phyloP scores from a whole-genome alignment of 2,113 vertebrate genomes.

The Ictalurus furcatus region DNA sequence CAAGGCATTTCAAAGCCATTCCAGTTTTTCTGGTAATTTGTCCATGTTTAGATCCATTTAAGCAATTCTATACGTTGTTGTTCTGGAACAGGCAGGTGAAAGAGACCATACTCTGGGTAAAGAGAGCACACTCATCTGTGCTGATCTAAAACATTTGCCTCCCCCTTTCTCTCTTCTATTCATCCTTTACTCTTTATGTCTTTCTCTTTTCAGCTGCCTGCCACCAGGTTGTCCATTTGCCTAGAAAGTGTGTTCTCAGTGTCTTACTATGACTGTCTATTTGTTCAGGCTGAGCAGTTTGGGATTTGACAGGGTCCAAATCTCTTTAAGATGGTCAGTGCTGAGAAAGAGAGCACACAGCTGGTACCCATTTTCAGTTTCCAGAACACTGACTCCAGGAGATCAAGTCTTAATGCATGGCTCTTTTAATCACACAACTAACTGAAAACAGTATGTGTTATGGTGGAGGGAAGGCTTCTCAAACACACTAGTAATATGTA shows the following conservation, averaged over 20 bases:
- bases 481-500: background rate
- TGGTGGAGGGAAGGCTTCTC: background rate
- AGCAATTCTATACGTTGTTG: slow-evolving; percentile 36
- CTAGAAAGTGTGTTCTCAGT: background rate
- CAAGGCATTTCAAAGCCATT: background rate
- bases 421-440: background rate
- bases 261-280: background rate
- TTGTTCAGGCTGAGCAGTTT: background rate
- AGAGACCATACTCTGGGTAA: slow-evolving; percentile 69
- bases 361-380: background rate
- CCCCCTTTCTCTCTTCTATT: slow-evolving; percentile 47
- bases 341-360: background rate
- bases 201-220: slow-evolving; percentile 32
- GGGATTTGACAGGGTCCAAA: background rate
- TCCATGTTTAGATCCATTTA: background rate
- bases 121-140: slow-evolving; percentile 70
- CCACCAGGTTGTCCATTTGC: background rate
- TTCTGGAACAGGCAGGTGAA: slow-evolving; percentile 61
- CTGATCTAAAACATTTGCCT: slow-evolving; percentile 80
- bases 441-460: background rate
- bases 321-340: background rate
- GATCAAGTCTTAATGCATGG: too few species aligned
- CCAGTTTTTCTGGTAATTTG: background rate
- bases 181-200: slow-evolving; percentile 30
- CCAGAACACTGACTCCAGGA: too few species aligned